A percentile compares a stretch with the other conserved stretches of the same genome.
phyloP scores from a whole-genome alignment of 2,113 vertebrate genomes.

The Pristiophorus japonicus region DNA sequence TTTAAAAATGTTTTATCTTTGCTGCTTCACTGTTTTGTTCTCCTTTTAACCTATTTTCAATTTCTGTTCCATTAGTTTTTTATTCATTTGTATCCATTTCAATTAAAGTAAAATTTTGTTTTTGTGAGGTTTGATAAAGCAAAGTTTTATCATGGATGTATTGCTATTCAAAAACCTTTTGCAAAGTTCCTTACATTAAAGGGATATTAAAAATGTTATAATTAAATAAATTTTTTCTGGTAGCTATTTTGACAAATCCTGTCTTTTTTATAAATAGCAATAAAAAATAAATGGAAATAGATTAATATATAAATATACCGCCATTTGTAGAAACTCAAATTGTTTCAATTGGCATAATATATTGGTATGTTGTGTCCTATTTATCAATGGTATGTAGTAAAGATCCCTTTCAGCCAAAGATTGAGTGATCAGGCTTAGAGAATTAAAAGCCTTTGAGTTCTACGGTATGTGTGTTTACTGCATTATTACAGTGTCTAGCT shows the following conservation, averaged over 20 bases:
- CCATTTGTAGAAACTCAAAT: background rate
- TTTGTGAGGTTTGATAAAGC: background rate
- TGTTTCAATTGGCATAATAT: background rate
- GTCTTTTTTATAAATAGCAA: background rate
- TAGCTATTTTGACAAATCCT: background rate
- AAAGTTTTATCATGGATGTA: background rate
- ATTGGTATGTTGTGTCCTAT: no score
- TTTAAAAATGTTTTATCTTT: background rate
- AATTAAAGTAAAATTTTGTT: background rate
- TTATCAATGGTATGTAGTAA: background rate
- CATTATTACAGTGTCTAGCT: background rate
- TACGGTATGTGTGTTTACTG: background rate
- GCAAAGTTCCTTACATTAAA: background rate
- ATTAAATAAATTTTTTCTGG: background rate
- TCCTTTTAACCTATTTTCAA: background rate
- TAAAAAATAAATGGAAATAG: background rate
- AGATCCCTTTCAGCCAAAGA: background rate
- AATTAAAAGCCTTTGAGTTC: background rate
- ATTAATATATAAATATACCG: background rate
- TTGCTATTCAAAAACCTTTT: background rate
- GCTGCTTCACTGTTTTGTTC: background rate
- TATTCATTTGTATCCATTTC: background rate
- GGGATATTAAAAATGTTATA: background rate
- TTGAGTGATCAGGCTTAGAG: background rate
- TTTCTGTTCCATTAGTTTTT: background rate